Conservation (phyloP, 2,888 invertebrate genomes). For the Ochropacha duplaris region DNA sequence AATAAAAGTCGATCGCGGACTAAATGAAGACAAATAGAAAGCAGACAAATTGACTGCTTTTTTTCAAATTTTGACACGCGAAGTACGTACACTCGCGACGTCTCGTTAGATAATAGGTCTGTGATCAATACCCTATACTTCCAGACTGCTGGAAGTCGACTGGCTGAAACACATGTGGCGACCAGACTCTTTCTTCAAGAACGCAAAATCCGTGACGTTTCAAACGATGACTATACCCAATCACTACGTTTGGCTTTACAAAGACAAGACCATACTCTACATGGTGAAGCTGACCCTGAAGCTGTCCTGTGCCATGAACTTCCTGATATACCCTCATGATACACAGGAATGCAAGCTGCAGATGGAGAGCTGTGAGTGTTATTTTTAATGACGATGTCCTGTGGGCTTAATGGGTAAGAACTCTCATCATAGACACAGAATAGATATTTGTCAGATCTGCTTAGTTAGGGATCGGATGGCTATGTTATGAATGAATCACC, state of each 20-base stretch:
- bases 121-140: slow-evolving; percentile 4
- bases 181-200: slow-evolving; percentile 96
- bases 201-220: slow-evolving; percentile 95
- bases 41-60: too few species aligned
- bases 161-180: slow-evolving; percentile 97
- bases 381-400: not conserved
- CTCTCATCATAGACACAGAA: too few species aligned
- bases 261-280: slow-evolving; percentile 82
- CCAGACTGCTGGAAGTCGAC: slow-evolving; percentile 91
- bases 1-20: too few species aligned
- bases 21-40: too few species aligned
- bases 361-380: slow-evolving; percentile 95
- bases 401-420: too few species aligned
- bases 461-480: too few species aligned
- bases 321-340: slow-evolving; percentile 96
- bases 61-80: too few species aligned
- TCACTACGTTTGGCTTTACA: slow-evolving; percentile 96
- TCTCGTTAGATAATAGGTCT: too few species aligned
- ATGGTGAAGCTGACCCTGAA: slow-evolving; percentile 92
- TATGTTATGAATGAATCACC: too few species aligned
- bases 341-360: slow-evolving; percentile 96
- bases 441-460: too few species aligned
- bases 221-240: slow-evolving; percentile 98
- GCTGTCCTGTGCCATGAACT: slow-evolving; percentile 96
- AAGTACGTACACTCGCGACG: too few species aligned